Evolutionary conservation across 2,797 vertebrate species (phyloP), one percentile per base, ranked within the genome.

Genomic region (Dendrocincla fuliginosa): DNA sequence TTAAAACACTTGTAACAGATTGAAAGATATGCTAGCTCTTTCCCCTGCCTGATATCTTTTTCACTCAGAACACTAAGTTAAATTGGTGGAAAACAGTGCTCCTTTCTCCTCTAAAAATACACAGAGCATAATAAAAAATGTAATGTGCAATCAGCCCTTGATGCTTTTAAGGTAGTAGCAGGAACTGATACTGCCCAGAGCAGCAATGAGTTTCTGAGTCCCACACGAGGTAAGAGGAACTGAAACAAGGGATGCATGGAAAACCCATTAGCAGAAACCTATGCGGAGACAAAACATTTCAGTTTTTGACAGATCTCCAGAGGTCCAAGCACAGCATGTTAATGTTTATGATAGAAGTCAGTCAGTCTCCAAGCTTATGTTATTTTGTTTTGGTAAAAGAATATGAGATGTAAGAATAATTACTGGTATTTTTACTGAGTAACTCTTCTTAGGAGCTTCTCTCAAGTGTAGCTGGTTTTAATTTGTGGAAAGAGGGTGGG

Each of bases 361-460:
- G 70, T 78, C 90, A 76, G 90, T 82, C 86, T 95, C 94, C 67
- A 79, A 90, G 79, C 84, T 92, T 65, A 42, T 81, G 90, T 84
- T 92, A 81, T 91, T 95, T 90, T 96, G 87, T 96, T 96, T 96
- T 82, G 83, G 59, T 94, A 93, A 95, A 94, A 95, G 84, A 91
- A 93, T 84, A 94, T 10, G 87, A 97, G 77, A 95, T 79, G 89
- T 92, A 93, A 91, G 73, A 95, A 93, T 93, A 96, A 92, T 89
- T 84, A 41, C 65, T 73, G 75, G 65, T 73, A 42, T 88, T 96
- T 96, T 94, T 91, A 95, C 84, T 83, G 68, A 91, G 63, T 41
- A 77, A 61, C 55, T 89, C 69, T 93, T 85, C 89, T 82, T 68
- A 74, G 83, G 18, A 95, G 76, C 56, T 94, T 90, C 59, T 88